phyloP scores from a whole-genome alignment of 2,888 invertebrate species.

The Trachelus troglodyta region DNA sequence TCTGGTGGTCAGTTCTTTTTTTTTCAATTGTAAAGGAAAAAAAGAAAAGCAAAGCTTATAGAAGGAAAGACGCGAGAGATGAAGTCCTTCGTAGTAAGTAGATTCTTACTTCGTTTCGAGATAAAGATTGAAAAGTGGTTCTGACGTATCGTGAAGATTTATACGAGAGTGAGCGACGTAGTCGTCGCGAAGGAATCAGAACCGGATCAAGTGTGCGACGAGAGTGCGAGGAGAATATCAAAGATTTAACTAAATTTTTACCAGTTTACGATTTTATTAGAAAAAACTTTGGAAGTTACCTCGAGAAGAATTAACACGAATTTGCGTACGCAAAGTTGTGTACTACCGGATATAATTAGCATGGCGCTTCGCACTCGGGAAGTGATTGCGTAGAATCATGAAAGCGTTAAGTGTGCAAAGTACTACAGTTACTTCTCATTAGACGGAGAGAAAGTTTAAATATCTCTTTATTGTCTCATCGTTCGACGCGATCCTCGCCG shows the following conservation, averaged over 20 bases:
- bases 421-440: background rate
- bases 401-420: constrained; percentile 9
- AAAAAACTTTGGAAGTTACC: background rate
- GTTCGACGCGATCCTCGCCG: background rate
- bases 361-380: constrained; percentile 18
- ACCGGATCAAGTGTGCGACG: background rate
- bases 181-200: background rate
- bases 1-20: background rate
- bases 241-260: background rate
- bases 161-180: background rate
- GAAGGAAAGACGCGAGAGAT: background rate
- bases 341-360: constrained; percentile 48
- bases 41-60: background rate
- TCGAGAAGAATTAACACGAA: background rate
- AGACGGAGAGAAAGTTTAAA: background rate
- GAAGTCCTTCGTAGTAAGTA: background rate
- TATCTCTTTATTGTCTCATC: background rate
- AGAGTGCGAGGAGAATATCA: background rate
- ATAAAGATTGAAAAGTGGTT: background rate
- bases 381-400: constrained; percentile 3
- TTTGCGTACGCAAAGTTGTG: constrained; percentile 10
- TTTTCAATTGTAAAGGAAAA: background rate
- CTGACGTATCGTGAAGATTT: background rate
- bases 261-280: background rate
- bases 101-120: background rate